phyloP scores from a whole-genome alignment of 2,888 invertebrate genomes.

The Stenichneumon culpator region DNA sequence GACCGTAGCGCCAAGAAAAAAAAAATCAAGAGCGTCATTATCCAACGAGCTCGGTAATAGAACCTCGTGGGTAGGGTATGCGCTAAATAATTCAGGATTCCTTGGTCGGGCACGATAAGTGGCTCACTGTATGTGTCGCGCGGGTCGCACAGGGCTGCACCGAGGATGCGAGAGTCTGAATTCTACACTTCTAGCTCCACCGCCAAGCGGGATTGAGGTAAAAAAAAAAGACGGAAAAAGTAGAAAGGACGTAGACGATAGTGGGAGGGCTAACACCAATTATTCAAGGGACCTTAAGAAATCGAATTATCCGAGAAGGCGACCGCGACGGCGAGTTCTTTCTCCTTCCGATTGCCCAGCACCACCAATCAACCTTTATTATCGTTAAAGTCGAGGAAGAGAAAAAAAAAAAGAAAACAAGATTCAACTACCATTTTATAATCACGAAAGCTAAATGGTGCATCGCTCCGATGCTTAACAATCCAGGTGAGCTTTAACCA shows the following conservation, averaged over 20 bases:
- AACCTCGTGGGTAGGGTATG: constrained; percentile 67
- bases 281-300: constrained; percentile 71
- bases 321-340: constrained; percentile 25
- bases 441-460: constrained; percentile 5
- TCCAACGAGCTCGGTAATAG: constrained; percentile 71
- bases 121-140: background rate
- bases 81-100: constrained; percentile 72
- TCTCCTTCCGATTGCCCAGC: constrained; percentile 7
- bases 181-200: constrained; percentile 11
- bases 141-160: background rate
- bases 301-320: constrained; percentile 67
- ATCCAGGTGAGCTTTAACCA: background rate
- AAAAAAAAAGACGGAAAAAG: constrained; percentile 1
- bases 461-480: background rate
- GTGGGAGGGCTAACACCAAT: constrained; percentile 57
- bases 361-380: constrained; percentile 27
- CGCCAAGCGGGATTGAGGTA: background rate
- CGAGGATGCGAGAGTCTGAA: constrained; percentile 9
- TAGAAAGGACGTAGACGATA: constrained; percentile 7
- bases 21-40: constrained; percentile 52
- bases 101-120: constrained; percentile 66
- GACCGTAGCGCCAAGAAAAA: constrained; percentile 18
- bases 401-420: background rate
- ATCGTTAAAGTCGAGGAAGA: background rate
- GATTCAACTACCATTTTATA: constrained; percentile 7